A percentile compares a stretch with the other conserved stretches of the same genome.
These are phyloP conservation scores for Anthopleura sola DNA, from an alignment of 64 coral and sea anemone genomes.

Conservation along the genomic window DNA sequence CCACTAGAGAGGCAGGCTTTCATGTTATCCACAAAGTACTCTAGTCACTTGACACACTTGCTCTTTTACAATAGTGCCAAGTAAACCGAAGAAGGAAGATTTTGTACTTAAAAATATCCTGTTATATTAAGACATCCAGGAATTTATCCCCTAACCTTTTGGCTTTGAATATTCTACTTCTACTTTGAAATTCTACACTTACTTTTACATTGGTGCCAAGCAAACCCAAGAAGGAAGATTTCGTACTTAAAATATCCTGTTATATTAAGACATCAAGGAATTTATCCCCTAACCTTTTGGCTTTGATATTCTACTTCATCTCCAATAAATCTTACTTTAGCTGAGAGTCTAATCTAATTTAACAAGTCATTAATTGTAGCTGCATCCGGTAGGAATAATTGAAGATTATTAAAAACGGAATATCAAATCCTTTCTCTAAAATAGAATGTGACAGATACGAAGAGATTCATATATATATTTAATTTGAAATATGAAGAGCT, in stretches of 20 bases:
- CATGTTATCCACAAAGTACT: too few relatives aligned
- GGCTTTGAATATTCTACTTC: not conserved
- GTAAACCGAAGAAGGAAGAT: not conserved
- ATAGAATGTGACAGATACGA: not conserved
- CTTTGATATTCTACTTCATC: not conserved
- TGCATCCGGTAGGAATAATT: not conserved
- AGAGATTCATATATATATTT: not conserved
- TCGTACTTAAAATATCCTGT: not conserved
- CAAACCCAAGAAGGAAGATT: not conserved
- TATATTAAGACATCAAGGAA: not conserved
- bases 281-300: not conserved
- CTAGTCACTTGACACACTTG: too few relatives aligned
- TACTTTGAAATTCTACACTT: too few relatives aligned
- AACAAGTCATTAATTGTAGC: not conserved
- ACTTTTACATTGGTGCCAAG: not conserved
- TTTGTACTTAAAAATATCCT: not conserved
- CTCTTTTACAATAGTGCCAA: not conserved
- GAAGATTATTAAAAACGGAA: not conserved
- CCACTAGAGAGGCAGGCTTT: too few relatives aligned
- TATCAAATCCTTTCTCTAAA: not conserved
- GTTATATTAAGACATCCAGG: not conserved
- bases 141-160: not conserved
- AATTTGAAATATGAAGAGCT: not conserved
- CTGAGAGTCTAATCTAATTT: slow-evolving; percentile 2
- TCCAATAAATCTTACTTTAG: not conserved